Conservation (phyloP, 2,797 vertebrate genomes). For the Falco naumanni region DNA sequence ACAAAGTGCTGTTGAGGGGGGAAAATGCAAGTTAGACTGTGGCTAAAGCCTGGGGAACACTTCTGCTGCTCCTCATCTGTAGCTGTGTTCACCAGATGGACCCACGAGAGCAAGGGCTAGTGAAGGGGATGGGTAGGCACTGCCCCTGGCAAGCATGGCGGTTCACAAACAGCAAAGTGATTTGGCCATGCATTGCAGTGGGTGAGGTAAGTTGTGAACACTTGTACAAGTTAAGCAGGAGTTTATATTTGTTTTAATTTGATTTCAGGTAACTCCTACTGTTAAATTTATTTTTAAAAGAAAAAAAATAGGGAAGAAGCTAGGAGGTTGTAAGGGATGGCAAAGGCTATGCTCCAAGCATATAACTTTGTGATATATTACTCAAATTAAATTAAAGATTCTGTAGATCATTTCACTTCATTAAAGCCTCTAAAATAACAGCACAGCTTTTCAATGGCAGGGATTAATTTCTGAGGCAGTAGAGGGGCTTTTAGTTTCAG, state of each 20-base stretch:
- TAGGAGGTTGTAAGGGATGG: background rate
- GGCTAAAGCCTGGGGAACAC: background rate
- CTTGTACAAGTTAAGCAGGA: background rate
- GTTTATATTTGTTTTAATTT: rapidly evolving
- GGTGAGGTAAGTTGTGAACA: background rate
- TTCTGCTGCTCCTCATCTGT: rapidly evolving
- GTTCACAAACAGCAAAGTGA: background rate
- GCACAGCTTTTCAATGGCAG: rapidly evolving
- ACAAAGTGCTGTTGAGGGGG: background rate
- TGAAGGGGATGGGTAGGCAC: background rate
- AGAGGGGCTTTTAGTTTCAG: background rate
- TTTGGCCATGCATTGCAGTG: rapidly evolving
- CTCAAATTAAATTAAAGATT: background rate
- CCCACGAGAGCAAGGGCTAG: too few relatives aligned
- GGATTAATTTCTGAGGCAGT: background rate
- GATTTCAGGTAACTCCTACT: background rate
- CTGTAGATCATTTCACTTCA: background rate
- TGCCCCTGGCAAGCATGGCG: too few relatives aligned
- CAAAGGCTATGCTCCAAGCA: background rate
- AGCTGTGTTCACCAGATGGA: background rate
- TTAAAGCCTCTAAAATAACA: background rate
- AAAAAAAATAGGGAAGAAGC: background rate
- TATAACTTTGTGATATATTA: background rate
- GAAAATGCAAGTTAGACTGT: background rate
- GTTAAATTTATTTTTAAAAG: background rate